Conservation (phyloP, 1,140 invertebrate genomes). For the Cyclina sinensis region DNA sequence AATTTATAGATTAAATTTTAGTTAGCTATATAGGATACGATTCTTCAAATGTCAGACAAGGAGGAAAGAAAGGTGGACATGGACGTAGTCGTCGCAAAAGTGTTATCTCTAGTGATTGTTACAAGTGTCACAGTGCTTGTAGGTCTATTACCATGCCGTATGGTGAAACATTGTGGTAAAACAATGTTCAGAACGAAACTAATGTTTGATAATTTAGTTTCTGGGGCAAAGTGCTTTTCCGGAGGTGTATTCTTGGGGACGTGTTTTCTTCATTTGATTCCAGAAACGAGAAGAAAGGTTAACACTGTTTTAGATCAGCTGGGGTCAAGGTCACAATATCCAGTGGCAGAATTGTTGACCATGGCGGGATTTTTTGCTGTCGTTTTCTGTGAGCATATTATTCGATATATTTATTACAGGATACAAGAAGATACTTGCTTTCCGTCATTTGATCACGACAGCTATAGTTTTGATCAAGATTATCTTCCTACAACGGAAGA, state of each 20-base stretch:
- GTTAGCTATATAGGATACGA: neutral
- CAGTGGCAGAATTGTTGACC: conserved; percentile 88
- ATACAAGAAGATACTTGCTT: conserved; percentile 59
- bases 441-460: conserved; percentile 50
- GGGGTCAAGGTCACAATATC: conserved; percentile 86
- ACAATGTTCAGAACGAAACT: conserved; percentile 74
- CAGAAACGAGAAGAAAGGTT: conserved; percentile 87
- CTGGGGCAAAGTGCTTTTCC: conserved; percentile 87
- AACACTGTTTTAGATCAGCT: conserved; percentile 79
- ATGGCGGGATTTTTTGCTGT: conserved; percentile 89
- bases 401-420: conserved; percentile 72
- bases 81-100: conserved; percentile 84
- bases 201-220: conserved; percentile 79
- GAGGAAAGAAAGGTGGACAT: conserved; percentile 73
- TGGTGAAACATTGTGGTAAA: conserved; percentile 76
- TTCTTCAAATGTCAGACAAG: conserved; percentile 47
- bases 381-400: conserved; percentile 88
- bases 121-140: conserved; percentile 79
- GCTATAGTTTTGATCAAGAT: conserved; percentile 54
- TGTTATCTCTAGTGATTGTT: conserved; percentile 79
- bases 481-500: conserved; percentile 54
- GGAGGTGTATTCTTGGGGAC: conserved; percentile 89
- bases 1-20: neutral
- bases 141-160: conserved; percentile 79
- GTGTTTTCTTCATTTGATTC: conserved; percentile 88